Base-by-base conservation (phyloP, 2,888 invertebrate genomes). In the Aricia artaxerxes region DNA sequence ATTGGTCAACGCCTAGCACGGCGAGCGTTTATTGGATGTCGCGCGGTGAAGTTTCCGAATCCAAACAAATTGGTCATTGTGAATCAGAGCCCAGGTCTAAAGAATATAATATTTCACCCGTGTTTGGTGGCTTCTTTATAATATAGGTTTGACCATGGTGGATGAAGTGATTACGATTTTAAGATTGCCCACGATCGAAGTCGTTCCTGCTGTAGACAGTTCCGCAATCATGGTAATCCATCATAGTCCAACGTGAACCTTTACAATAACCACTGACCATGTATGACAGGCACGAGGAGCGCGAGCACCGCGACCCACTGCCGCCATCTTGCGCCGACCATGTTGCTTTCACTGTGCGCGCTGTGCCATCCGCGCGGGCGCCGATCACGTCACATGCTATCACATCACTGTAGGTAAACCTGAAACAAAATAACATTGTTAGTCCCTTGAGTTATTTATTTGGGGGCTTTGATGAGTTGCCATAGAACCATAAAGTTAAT, bases 281-380 rank as follows among this genome's bases (percentile, higher is more conserved):
- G 87, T 73, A 90, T 87, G 83, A 90, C 84, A 84, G 92, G 91
- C 83, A 90, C 85, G 57, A 91, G 85, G 72, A 88, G 86, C 81
- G 91, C 86, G 80, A 92, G 83, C 80, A 92, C 83, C 82, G 90
- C 85, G 82, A 84, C 85, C 83, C 88, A 83, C 80, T 88, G 83
- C 90, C 93, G 92, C 94, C 94, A 93, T 88, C 87, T 88, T 82
- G 84, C 83, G 86, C 87, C 89, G 85, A 91, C 91, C 93, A 93
- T 94, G 82, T 92, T 92, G 89, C 86, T 83, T 85, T 53, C 61
- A 78, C 78, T 76, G 80, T 80, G 84, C 85, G 84, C 85, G 83
- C 64, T 79, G 79, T 84, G 84, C 81, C 86, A 85, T 85, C 80
- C 84, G 82, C 83, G 81, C 72, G 16, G 60, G 73, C 73, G 60